Percentiles rank a stretch among this genome's conserved stretches.
phyloP scores from a whole-genome alignment of 2,888 invertebrate species.

The Oscheius onirici region DNA sequence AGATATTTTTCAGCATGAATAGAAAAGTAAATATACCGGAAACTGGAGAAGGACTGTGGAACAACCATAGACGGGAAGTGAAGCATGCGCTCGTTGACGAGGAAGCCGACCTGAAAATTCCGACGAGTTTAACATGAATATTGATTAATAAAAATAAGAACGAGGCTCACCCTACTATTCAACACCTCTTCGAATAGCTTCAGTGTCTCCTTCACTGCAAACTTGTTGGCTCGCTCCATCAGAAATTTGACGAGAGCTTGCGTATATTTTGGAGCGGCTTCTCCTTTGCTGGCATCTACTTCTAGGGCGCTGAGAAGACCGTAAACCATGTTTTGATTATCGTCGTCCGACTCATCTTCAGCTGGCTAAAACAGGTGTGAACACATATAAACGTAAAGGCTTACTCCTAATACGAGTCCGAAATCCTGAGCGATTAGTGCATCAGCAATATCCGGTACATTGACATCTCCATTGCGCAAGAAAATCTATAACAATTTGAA shows the following conservation, averaged over 20 bases:
- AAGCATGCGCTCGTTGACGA: constrained; percentile 67
- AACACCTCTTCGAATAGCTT: not conserved
- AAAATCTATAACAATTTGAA: constrained; percentile 52
- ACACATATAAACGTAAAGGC: not conserved
- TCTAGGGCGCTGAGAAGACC: constrained; percentile 26
- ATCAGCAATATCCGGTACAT: constrained; percentile 55
- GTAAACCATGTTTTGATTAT: constrained; percentile 47
- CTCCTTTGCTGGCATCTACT: constrained; percentile 22
- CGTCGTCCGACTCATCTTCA: constrained; percentile 51
- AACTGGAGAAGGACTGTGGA: constrained; percentile 52
- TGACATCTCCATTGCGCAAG: constrained; percentile 58
- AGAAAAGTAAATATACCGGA: constrained; percentile 30
- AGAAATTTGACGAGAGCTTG: constrained; percentile 48
- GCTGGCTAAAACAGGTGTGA: constrained; percentile 43
- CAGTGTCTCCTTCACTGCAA: constrained; percentile 42
- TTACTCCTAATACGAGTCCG: constrained; percentile 45
- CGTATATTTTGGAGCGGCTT: not conserved
- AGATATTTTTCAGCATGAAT: not conserved
- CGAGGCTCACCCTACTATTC: not conserved
- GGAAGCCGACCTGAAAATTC: constrained; percentile 36
- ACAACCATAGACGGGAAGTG: constrained; percentile 62
- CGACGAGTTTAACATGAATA: not conserved
- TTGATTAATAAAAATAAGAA: not conserved
- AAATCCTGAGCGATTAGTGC: constrained; percentile 55
- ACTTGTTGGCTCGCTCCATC: constrained; percentile 54